phyloP scores from a whole-genome alignment of 2,797 vertebrate species.

The Hephaestus fuliginosus region DNA sequence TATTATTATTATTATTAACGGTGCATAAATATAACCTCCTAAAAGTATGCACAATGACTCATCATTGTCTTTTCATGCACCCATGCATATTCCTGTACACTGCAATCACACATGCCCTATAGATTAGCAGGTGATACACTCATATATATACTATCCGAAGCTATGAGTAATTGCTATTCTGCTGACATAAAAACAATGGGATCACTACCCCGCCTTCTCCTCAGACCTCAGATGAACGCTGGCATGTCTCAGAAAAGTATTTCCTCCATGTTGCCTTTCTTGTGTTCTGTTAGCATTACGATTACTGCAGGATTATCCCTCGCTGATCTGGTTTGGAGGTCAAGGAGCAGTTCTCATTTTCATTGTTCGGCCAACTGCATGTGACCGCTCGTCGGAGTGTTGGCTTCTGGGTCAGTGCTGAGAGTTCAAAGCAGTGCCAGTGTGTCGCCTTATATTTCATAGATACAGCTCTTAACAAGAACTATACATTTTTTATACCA shows the following conservation, averaged over 20 bases:
- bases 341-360: slow-evolving; percentile 26
- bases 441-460: neutral
- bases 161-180: neutral
- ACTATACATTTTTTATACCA: neutral
- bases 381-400: neutral
- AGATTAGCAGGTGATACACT: neutral
- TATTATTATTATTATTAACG: neutral
- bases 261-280: neutral
- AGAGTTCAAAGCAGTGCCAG: slow-evolving; percentile 1
- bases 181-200: neutral
- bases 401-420: neutral
- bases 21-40: neutral
- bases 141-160: neutral
- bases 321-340: slow-evolving; percentile 31
- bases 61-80: neutral
- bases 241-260: neutral
- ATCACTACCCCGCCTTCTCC: neutral
- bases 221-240: neutral
- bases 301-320: slow-evolving; percentile 35
- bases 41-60: slow-evolving; percentile 13
- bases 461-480: neutral
- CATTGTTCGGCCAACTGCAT: slow-evolving; percentile 1
- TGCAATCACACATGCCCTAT: neutral
- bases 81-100: neutral
- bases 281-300: slow-evolving; percentile 10